Conservation (phyloP, 1,140 invertebrate genomes). For the Paramacrobiotus metropolitanus region DNA sequence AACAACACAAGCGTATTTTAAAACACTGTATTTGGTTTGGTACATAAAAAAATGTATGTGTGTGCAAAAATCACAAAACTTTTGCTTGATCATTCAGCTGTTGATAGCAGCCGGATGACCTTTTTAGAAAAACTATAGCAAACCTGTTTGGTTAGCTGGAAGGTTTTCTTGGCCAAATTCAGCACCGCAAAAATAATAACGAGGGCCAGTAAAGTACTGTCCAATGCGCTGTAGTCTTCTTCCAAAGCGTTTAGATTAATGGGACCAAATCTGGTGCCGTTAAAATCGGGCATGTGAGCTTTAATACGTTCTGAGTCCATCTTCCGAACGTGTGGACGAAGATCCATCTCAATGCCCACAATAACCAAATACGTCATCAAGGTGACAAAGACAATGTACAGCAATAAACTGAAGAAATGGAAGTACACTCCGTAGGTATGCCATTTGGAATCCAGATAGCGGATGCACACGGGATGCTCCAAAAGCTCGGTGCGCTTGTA, state of each 20-base stretch:
- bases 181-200: not conserved
- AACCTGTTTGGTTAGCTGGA: not conserved
- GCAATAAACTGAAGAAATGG: not conserved
- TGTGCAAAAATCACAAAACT: no score
- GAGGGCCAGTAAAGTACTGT: not conserved
- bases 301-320: not conserved
- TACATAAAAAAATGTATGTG: not conserved
- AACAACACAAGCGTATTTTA: not conserved
- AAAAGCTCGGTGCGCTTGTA: not conserved
- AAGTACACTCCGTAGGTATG: not conserved
- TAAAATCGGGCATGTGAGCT: not conserved
- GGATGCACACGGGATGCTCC: not conserved
- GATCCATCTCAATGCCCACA: not conserved
- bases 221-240: not conserved
- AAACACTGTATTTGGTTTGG: not conserved
- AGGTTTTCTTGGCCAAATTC: not conserved
- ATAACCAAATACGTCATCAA: not conserved
- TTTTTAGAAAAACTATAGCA: not conserved
- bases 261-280: not conserved
- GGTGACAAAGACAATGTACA: not conserved
- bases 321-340: not conserved
- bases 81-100: no score
- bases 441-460: slow-evolving; percentile 1
- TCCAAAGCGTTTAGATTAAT: not conserved
- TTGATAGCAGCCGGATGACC: no score